phyloP scores from a whole-genome alignment of 1,140 invertebrate species.

The Reticulitermes speratus region DNA sequence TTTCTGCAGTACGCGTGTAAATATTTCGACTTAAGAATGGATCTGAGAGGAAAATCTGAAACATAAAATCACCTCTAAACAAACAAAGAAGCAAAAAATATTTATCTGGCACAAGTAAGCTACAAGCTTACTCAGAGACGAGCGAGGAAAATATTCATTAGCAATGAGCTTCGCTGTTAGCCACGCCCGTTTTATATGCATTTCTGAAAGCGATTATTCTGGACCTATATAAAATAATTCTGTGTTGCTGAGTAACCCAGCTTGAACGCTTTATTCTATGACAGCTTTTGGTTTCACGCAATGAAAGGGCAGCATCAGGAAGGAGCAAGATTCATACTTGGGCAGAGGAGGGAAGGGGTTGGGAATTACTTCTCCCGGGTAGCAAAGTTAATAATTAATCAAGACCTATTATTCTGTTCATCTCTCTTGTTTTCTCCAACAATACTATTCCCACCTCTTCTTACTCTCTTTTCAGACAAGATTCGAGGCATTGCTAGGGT shows the following conservation, averaged over 20 bases:
- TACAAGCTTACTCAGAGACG: too few species aligned
- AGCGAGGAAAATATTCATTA: too few species aligned
- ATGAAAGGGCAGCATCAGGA: background rate
- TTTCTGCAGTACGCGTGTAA: too few species aligned
- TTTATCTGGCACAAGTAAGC: too few species aligned
- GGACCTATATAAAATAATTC: background rate
- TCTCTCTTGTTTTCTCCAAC: slow-evolving; percentile 1
- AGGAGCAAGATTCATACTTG: background rate
- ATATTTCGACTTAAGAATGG: too few species aligned
- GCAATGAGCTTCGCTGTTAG: too few species aligned
- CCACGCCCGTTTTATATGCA: too few species aligned
- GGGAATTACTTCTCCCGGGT: slow-evolving; percentile 13
- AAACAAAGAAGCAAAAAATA: too few species aligned
- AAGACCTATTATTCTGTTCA: slow-evolving; percentile 4
- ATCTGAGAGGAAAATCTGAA: too few species aligned
- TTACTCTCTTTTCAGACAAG: background rate
- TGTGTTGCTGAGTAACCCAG: background rate
- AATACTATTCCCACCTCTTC: background rate
- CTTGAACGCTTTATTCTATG: background rate
- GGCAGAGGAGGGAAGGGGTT: background rate
- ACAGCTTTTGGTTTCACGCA: slow-evolving; percentile 14
- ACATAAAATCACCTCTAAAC: too few species aligned
- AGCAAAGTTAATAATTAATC: slow-evolving; percentile 19
- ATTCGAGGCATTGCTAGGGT: background rate
- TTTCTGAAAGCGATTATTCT: too few species aligned